These are phyloP conservation scores for Brienomyrus longianalis DNA, from an alignment of 2,113 vertebrate genomes.

Conservation along the genomic window DNA sequence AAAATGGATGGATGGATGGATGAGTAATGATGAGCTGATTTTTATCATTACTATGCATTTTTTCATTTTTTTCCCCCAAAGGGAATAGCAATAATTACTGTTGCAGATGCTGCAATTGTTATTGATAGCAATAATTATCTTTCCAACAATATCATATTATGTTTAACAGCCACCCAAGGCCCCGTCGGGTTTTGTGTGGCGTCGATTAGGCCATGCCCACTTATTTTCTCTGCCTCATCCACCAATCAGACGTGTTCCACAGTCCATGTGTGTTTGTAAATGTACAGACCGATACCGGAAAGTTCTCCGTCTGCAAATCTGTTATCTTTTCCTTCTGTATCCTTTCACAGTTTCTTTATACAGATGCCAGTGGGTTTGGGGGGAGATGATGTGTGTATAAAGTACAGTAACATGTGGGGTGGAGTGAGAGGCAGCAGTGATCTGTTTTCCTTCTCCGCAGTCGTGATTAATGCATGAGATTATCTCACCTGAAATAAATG, in stretches of 20 bases:
- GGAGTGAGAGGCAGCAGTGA: not conserved
- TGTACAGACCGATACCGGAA: not conserved
- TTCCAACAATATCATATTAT: not conserved
- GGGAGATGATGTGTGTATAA: not conserved
- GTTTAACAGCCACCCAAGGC: not conserved
- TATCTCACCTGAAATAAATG: slow-evolving; percentile 28
- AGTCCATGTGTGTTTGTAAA: not conserved
- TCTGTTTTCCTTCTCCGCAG: not conserved
- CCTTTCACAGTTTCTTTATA: not conserved
- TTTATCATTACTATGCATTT: not conserved
- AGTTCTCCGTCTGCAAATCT: not conserved
- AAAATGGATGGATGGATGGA: no score
- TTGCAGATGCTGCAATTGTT: not conserved
- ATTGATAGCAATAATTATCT: slow-evolving; percentile 10
- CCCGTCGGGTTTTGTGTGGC: not conserved
- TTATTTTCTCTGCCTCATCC: not conserved
- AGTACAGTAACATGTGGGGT: not conserved
- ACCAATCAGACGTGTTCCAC: not conserved
- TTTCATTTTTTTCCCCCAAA: not conserved
- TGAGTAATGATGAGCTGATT: not conserved
- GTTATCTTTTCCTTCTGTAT: not conserved
- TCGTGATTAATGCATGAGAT: slow-evolving; percentile 35
- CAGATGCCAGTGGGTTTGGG: not conserved
- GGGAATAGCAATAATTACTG: slow-evolving; percentile 10
- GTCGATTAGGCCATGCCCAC: not conserved